Conservation (phyloP, 2,113 vertebrate species). For the Puffinus mauretanicus region DNA sequence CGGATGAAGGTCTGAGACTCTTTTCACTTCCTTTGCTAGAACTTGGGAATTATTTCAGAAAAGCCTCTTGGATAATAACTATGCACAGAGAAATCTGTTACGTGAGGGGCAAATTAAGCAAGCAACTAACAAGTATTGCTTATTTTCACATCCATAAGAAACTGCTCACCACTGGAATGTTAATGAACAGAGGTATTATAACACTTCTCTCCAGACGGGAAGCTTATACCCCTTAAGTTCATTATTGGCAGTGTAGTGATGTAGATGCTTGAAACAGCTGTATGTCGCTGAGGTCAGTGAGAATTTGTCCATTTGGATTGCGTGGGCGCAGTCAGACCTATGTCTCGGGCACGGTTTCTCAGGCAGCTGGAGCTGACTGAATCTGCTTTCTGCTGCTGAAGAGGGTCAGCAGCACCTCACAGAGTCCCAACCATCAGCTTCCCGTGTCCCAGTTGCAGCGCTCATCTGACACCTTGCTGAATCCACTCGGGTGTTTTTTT, state of each 20-base stretch:
- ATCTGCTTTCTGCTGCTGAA: background rate
- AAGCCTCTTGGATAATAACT: background rate
- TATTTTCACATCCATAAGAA: background rate
- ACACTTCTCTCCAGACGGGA: background rate
- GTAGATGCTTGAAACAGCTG: background rate
- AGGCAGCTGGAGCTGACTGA: background rate
- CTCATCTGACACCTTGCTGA: background rate
- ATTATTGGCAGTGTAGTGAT: background rate
- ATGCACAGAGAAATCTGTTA: background rate
- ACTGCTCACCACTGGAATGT: background rate
- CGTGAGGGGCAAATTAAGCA: background rate
- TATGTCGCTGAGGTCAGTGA: background rate
- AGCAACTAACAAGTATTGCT: background rate
- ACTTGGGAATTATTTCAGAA: background rate
- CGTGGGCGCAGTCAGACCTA: background rate
- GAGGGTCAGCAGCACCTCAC: background rate
- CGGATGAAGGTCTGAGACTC: constrained; percentile 85
- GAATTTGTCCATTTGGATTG: background rate
- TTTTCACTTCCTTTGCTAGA: background rate
- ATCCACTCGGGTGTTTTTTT: background rate
- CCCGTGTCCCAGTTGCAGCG: background rate
- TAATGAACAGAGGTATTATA: background rate
- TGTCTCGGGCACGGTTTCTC: fast-evolving
- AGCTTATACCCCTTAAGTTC: background rate
- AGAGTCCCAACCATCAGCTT: background rate